A percentile compares a stretch with the other conserved stretches of the same genome.
Conservation (phyloP, 2,113 vertebrate genomes). For the Procavia capensis region DNA sequence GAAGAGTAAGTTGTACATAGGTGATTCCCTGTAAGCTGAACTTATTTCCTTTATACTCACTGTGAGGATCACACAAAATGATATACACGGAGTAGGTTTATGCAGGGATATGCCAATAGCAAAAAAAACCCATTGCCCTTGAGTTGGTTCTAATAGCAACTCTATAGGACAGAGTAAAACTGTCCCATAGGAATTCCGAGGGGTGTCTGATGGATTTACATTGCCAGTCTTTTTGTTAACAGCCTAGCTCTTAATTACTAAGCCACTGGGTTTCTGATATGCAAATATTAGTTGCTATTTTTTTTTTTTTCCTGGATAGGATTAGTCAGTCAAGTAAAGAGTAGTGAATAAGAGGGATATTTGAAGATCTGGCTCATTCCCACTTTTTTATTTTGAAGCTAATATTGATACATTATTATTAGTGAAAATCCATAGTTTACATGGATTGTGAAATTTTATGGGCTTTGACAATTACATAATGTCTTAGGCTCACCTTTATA, state of each 20-base stretch:
- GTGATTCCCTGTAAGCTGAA: neutral
- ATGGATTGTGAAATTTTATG: neutral
- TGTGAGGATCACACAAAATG: neutral
- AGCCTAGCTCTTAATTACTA: no score
- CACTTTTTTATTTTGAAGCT: neutral
- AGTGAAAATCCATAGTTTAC: neutral
- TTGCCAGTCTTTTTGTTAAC: no score
- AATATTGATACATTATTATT: neutral
- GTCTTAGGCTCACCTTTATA: neutral
- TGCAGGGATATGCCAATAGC: neutral
- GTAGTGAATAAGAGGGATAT: neutral
- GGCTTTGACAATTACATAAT: neutral
- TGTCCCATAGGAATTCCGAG: no score
- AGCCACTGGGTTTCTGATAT: no score
- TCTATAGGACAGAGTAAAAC: no score
- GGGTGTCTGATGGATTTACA: no score
- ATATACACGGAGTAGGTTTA: neutral
- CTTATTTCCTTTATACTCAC: neutral
- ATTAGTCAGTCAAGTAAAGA: neutral
- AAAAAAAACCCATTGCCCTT: no score
- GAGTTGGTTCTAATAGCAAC: no score
- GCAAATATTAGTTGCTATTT: neutral
- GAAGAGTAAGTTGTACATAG: neutral
- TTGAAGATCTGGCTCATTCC: neutral
- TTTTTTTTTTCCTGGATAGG: neutral